Evolutionary conservation across 2,797 vertebrate genomes (phyloP).

Genomic region (Mallotus villosus): DNA sequence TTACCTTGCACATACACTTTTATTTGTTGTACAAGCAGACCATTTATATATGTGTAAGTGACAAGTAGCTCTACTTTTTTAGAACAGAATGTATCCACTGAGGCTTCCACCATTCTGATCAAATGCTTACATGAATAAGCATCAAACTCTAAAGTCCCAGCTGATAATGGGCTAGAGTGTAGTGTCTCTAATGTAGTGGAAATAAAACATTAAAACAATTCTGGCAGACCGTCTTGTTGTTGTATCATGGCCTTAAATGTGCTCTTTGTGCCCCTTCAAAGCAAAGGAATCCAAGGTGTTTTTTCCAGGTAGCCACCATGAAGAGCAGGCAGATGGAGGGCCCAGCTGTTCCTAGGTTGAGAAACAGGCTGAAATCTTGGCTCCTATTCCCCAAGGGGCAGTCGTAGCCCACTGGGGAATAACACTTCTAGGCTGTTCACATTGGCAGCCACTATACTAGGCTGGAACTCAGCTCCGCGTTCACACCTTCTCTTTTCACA

Average conservation of each 20-base stretch:
- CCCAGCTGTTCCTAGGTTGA: constrained; percentile 79
- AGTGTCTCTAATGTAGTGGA: constrained; percentile 7
- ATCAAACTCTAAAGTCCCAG: background rate
- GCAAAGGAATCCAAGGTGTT: constrained; percentile 28
- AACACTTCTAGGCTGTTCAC: constrained; percentile 62
- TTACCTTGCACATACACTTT: no score
- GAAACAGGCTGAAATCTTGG: constrained; percentile 66
- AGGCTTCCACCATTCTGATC: no score
- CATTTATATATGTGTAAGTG: no score
- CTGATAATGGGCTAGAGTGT: background rate
- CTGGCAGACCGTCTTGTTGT: background rate
- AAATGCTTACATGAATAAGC: no score
- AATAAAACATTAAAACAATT: background rate
- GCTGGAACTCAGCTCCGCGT: constrained; percentile 52
- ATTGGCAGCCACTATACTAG: constrained; percentile 59
- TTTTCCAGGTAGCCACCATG: constrained; percentile 66
- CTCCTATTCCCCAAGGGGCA: constrained; percentile 67
- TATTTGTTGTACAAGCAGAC: no score
- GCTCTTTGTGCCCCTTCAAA: background rate
- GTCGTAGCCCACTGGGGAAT: constrained; percentile 67
- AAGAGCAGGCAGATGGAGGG: constrained; percentile 77
- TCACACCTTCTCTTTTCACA: constrained; percentile 46
- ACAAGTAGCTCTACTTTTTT: no score
- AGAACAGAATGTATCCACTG: no score
- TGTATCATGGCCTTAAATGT: background rate